A percentile compares a stretch with the other conserved stretches of the same genome.
phyloP scores from a whole-genome alignment of 2,888 invertebrate genomes.

The Caenorhabditis sinica region DNA sequence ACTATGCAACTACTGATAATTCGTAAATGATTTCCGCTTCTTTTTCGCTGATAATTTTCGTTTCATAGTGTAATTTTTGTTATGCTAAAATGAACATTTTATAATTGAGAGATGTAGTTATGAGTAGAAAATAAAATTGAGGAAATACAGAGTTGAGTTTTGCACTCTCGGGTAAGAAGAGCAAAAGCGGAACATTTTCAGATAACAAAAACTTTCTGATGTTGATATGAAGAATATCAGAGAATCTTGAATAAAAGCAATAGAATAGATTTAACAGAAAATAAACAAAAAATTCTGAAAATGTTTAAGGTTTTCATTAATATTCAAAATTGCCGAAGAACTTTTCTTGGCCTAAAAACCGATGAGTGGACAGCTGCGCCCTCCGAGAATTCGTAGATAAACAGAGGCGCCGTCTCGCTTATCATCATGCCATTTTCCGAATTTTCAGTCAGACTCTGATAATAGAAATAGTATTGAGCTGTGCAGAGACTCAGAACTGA shows the following conservation, averaged over 20 bases:
- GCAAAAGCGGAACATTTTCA: too few relatives aligned
- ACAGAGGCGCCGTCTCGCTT: slow-evolving; percentile 58
- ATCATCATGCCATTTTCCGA: slow-evolving; percentile 50
- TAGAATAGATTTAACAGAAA: too few relatives aligned
- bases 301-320: neutral
- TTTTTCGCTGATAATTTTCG: slow-evolving; percentile 30
- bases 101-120: neutral
- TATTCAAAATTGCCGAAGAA: neutral
- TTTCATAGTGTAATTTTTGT: slow-evolving; percentile 18
- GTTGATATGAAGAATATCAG: too few relatives aligned
- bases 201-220: too few relatives aligned
- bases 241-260: too few relatives aligned
- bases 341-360: slow-evolving; percentile 29
- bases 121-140: neutral
- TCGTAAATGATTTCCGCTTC: slow-evolving; percentile 19
- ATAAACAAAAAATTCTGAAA: neutral
- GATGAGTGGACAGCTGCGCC: slow-evolving; percentile 40
- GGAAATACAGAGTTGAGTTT: too few relatives aligned
- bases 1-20: slow-evolving; percentile 49
- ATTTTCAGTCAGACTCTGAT: slow-evolving; percentile 35
- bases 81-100: neutral
- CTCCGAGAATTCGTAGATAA: slow-evolving; percentile 58
- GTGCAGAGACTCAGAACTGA: neutral
- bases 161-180: too few relatives aligned
- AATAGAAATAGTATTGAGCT: neutral